These are phyloP conservation scores for Plecotus auritus DNA, from an alignment of 2,113 vertebrate genomes.

Conservation along the genomic window DNA sequence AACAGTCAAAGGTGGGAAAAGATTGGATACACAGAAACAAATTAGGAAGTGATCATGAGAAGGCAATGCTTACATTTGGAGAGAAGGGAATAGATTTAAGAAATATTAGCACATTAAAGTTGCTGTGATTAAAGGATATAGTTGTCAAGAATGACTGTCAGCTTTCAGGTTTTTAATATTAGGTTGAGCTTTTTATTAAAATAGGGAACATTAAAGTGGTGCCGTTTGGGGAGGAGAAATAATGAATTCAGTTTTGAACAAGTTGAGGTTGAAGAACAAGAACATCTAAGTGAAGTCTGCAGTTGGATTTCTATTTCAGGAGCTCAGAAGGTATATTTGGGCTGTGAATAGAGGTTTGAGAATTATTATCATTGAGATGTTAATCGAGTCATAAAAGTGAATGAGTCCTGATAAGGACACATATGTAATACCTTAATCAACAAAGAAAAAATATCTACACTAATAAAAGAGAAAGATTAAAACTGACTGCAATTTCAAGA, in stretches of 20 bases:
- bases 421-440: too few species aligned
- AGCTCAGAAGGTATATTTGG: neutral
- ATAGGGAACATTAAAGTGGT: neutral
- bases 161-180: neutral
- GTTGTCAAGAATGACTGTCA: neutral
- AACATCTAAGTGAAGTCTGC: neutral
- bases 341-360: neutral
- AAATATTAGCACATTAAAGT: neutral
- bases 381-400: neutral
- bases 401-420: neutral
- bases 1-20: neutral
- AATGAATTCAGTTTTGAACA: neutral
- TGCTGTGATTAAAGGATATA: neutral
- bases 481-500: too few species aligned
- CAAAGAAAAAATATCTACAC: too few species aligned
- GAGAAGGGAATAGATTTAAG: neutral
- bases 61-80: neutral
- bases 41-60: neutral
- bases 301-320: neutral
- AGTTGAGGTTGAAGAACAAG: neutral
- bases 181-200: neutral
- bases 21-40: neutral
- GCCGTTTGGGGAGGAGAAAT: neutral
- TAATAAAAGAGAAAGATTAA: too few species aligned
- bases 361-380: neutral